Evolutionary conservation across 1,140 invertebrate genomes (phyloP).

Genomic region (Harpegnathos saltator): DNA sequence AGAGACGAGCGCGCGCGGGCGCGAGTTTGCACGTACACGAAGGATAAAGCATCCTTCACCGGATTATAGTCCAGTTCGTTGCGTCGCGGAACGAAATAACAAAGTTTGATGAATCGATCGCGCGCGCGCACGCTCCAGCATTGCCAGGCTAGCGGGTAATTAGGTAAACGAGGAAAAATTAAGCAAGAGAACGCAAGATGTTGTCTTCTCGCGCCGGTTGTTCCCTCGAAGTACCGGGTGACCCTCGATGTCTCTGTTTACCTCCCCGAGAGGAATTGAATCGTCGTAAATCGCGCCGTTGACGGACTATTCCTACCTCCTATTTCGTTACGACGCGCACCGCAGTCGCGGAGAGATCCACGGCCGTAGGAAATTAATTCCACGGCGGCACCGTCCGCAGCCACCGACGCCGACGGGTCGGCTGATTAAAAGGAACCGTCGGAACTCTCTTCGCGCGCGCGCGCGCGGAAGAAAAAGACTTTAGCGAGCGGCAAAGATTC

Average conservation of each 20-base stretch:
- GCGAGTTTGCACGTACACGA: neutral
- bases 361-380: conserved; percentile 43
- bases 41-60: conserved; percentile 1
- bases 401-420: conserved; percentile 18
- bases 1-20: too few species aligned
- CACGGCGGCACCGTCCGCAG: neutral
- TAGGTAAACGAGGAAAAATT: neutral
- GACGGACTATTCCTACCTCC: neutral
- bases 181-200: too few species aligned
- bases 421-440: conserved; percentile 56
- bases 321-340: conserved; percentile 9
- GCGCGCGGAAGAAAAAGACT: conserved; percentile 35
- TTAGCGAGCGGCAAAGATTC: conserved; percentile 17
- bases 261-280: neutral
- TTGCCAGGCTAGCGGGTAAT: neutral
- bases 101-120: neutral
- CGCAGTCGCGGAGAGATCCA: neutral
- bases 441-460: conserved; percentile 3
- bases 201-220: too few species aligned
- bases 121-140: too few species aligned
- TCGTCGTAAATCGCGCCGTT: conserved; percentile 16
- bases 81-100: neutral
- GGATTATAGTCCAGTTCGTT: neutral
- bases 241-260: neutral
- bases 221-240: too few species aligned